phyloP scores from a whole-genome alignment of 1,140 invertebrate species.

The Nomia melanderi region DNA sequence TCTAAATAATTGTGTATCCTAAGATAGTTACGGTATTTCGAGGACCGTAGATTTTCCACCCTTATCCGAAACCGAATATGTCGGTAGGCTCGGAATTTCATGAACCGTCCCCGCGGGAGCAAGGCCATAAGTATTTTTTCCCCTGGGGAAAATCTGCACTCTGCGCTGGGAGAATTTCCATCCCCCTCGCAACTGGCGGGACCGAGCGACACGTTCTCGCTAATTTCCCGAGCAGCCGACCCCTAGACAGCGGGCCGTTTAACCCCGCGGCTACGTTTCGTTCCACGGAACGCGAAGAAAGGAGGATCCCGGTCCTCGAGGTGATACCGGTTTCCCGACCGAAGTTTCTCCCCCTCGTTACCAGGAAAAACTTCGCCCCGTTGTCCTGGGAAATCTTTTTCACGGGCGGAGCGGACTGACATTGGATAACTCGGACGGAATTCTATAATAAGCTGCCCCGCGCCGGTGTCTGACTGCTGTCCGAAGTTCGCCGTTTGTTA shows the following conservation, averaged over 20 bases:
- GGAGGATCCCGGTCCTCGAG: conserved; percentile 22
- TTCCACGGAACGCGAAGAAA: conserved; percentile 27
- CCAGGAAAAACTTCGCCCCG: conserved; percentile 16
- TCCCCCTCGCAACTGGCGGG: background rate
- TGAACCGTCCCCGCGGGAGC: conserved; percentile 55
- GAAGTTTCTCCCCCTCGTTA: conserved; percentile 40
- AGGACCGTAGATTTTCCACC: no score
- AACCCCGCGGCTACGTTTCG: conserved; percentile 66
- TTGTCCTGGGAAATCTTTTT: conserved; percentile 13
- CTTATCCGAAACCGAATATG: no score
- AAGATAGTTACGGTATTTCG: no score
- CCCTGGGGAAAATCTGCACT: conserved; percentile 75
- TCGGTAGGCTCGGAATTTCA: conserved; percentile 63
- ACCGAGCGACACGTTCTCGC: conserved; percentile 51
- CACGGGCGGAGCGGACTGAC: background rate
- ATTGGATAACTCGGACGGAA: conserved; percentile 8
- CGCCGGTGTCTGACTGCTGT: background rate
- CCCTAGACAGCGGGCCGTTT: conserved; percentile 42
- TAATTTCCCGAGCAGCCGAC: conserved; percentile 71
- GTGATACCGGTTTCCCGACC: conserved; percentile 21
- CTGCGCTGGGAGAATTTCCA: conserved; percentile 53
- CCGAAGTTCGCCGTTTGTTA: background rate
- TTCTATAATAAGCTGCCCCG: conserved; percentile 18
- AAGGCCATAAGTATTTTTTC: conserved; percentile 66
- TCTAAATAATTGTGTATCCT: no score